Evolutionary conservation across 2,888 invertebrate genomes (phyloP).

Genomic region (Desoria tigrina): DNA sequence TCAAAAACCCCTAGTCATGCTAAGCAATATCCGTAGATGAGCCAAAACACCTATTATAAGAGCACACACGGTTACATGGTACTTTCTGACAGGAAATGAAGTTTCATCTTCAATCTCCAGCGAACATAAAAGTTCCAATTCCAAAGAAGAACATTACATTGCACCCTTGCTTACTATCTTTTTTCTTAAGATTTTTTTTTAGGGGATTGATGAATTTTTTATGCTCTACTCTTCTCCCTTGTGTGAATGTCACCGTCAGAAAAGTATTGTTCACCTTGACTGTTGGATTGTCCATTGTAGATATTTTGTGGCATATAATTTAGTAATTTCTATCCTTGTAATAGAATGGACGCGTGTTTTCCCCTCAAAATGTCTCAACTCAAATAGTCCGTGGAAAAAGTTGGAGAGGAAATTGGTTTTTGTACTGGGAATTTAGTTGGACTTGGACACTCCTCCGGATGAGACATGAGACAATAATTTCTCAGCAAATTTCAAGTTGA

Average conservation of each 20-base stretch:
- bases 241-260: neutral
- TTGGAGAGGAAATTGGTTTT: constrained; percentile 17
- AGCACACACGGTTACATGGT: neutral
- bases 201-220: constrained; percentile 4
- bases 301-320: too few relatives aligned
- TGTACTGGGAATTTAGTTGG: constrained; percentile 4
- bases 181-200: neutral
- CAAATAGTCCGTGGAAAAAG: neutral
- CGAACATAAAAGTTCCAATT: neutral
- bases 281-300: too few relatives aligned
- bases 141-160: neutral
- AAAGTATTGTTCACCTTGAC: too few relatives aligned
- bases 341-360: neutral
- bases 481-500: constrained; percentile 5
- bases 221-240: neutral
- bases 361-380: neutral
- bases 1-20: too few relatives aligned
- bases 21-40: too few relatives aligned
- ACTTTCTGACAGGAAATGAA: constrained; percentile 11
- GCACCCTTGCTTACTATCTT: neutral
- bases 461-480: constrained; percentile 5
- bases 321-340: neutral
- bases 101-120: constrained; percentile 5
- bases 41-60: too few relatives aligned
- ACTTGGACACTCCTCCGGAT: constrained; percentile 19